phyloP scores from a whole-genome alignment of 2,888 invertebrate genomes.

The Volucella bombylans region DNA sequence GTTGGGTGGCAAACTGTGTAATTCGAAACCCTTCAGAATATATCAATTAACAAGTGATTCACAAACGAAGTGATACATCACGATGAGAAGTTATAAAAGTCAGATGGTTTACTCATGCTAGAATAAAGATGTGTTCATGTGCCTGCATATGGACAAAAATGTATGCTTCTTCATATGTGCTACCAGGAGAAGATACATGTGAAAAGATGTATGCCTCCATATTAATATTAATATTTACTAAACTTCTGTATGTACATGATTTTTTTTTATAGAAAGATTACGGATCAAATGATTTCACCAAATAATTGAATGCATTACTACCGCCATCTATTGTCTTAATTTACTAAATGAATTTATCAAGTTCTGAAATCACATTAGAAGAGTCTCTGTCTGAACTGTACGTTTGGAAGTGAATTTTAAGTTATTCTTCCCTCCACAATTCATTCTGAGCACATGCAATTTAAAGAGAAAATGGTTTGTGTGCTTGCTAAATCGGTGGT shows the following conservation, averaged over 20 bases:
- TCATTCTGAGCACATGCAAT: not conserved
- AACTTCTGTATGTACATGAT: not conserved
- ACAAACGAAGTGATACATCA: constrained; percentile 68
- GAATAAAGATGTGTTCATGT: too few species aligned
- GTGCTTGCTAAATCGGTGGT: not conserved
- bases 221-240: not conserved
- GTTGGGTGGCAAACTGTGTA: constrained; percentile 45
- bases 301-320: not conserved
- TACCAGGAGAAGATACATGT: not conserved
- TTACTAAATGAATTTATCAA: not conserved
- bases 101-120: not conserved
- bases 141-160: not conserved
- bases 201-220: not conserved
- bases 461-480: not conserved
- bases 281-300: too few species aligned
- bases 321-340: constrained; percentile 1
- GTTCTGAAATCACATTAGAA: not conserved
- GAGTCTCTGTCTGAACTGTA: not conserved
- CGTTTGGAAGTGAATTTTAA: not conserved
- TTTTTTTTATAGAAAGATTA: not conserved
- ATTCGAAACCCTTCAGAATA: constrained; percentile 45
- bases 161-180: not conserved
- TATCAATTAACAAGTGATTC: constrained; percentile 72
- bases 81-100: constrained; percentile 50
- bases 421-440: not conserved